Base-by-base conservation (phyloP, 2,888 invertebrate species). In the Ophioninae sp. region DNA sequence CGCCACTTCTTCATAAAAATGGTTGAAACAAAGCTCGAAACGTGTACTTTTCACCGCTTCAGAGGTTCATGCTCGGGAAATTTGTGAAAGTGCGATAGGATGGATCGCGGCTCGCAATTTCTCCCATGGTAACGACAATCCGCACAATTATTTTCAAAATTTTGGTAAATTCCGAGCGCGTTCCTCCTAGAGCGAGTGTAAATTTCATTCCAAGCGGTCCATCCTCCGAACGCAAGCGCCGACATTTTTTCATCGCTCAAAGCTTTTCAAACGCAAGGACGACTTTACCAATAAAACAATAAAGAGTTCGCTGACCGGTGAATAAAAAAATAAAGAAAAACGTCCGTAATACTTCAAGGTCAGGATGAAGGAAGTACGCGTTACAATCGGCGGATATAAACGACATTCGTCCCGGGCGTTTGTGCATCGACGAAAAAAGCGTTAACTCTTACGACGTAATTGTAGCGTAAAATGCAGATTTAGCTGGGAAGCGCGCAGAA, bases 401-500 rank as follows among this genome's bases (percentile, higher is more conserved):
- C 44, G 20, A 62, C 30, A 30, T 69, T 62, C 21, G 50, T 61
- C 30, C 39, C 23, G 62, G 56, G 7, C 62, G 21, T 56, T 56
- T 17, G 17, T 23, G 64, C 13, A 44, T 68, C 37, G 30, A 77
- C 41, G 37, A 68, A 61, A 69, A 59, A 68, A 69, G 44, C 62
- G 50, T 61, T 59, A 20, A 8, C 41, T 72, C 74, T 82, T 69
- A 79, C 41, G 69, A 68, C 21, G 23, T 20, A 44, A 50, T 79
- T 79, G 21, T 41, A 37, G 64, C 73, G 56, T 41, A 37, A 82
- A 74, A 57, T 65, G 64, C 68, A 77, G 79, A 79, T 84, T 84
- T 73, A 73, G 68, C 73, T 76, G 8, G 6, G 70, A 74, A 79
- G 76, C 76, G 20, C 8, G 76, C 76, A 79, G 65, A 79, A 73